These are phyloP conservation scores for Papilio aristodemus DNA, from an alignment of 1,140 invertebrate species.

Conservation along the genomic window DNA sequence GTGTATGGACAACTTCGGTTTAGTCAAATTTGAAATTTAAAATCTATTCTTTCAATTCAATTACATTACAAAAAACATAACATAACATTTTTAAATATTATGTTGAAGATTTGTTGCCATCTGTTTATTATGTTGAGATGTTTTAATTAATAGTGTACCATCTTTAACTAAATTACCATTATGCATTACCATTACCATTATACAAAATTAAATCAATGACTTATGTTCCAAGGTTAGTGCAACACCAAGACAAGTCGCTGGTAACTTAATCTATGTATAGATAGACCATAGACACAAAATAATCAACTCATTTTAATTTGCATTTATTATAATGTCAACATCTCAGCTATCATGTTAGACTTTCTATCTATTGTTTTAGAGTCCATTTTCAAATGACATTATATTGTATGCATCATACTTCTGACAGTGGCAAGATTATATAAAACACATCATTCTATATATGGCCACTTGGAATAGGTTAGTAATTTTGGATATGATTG, in stretches of 20 bases:
- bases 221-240: background rate
- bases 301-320: background rate
- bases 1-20: too few species aligned
- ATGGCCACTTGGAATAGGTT: constrained; percentile 1
- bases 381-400: background rate
- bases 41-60: too few species aligned
- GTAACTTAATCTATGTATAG: constrained; percentile 6
- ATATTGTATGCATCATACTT: background rate
- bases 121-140: too few species aligned
- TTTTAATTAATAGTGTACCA: too few species aligned
- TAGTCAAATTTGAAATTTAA: too few species aligned
- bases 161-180: too few species aligned
- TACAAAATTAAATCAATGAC: too few species aligned
- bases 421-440: background rate
- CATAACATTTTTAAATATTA: too few species aligned
- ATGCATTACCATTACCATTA: too few species aligned
- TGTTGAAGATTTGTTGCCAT: too few species aligned
- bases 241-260: background rate
- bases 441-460: constrained; percentile 7
- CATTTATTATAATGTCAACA: background rate
- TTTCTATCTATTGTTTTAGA: background rate
- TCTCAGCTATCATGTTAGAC: background rate
- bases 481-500: constrained; percentile 10
- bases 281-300: background rate
- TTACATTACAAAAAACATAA: too few species aligned